Percentiles rank a stretch among this genome's conserved stretches.
Evolutionary conservation across 2,797 vertebrate genomes (phyloP).

Genomic region (Sebastes iracundus): DNA sequence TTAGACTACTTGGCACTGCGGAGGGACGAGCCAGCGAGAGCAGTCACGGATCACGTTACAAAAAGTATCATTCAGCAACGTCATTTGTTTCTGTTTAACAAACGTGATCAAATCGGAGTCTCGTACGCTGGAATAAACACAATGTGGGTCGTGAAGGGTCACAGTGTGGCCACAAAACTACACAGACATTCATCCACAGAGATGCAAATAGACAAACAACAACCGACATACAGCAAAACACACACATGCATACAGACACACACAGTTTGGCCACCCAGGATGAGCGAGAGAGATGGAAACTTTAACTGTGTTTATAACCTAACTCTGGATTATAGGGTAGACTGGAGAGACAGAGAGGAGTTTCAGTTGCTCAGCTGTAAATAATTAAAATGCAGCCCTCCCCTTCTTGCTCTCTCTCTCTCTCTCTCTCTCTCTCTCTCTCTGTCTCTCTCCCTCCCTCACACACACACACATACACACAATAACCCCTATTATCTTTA

Average conservation of each 20-base stretch:
- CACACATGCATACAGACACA: slow-evolving; percentile 38
- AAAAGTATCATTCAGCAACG: not conserved
- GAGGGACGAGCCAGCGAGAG: not conserved
- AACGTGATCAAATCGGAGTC: not conserved
- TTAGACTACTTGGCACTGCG: not conserved
- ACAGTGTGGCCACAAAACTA: slow-evolving; percentile 22
- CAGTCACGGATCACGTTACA: not conserved
- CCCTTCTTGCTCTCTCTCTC: slow-evolving; percentile 6
- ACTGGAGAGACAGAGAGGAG: slow-evolving; percentile 21
- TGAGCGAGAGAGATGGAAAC: slow-evolving; percentile 70
- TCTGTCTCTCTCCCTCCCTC: not conserved
- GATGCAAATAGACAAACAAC: slow-evolving; percentile 40
- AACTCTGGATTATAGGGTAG: slow-evolving; percentile 83
- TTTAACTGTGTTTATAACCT: slow-evolving; percentile 81
- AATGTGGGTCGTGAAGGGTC: slow-evolving; percentile 37
- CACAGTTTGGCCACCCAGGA: slow-evolving; percentile 81
- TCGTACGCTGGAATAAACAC: slow-evolving; percentile 22
- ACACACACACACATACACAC: slow-evolving; percentile 5
- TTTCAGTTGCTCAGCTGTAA: slow-evolving; percentile 75
- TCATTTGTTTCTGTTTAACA: not conserved
- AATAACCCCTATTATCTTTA: slow-evolving; percentile 57
- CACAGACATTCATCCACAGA: slow-evolving; percentile 2
- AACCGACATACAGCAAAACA: slow-evolving; percentile 25
- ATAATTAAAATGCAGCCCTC: slow-evolving; percentile 72
- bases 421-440: slow-evolving; percentile 16